Base-by-base conservation (phyloP, 2,888 invertebrate species). In the Catonia carolina region DNA sequence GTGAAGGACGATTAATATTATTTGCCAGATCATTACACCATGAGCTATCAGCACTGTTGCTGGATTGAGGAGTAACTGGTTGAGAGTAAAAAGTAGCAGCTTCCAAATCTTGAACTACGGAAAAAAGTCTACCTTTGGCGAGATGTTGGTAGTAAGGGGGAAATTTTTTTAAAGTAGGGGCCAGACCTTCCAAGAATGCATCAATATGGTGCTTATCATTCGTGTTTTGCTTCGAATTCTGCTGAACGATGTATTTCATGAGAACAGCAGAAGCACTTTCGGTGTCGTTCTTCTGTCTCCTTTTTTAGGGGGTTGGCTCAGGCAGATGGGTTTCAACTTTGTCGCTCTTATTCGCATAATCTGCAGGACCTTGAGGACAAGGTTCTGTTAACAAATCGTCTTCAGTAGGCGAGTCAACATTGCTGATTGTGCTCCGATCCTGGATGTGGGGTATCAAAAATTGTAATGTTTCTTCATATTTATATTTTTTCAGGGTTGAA, bases 381-480 rank as follows among this genome's bases (percentile, higher is more conserved):
- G 22, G 20, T 20, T 20, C 18, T 12, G 18, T 14, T 22, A 41
- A 12, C n/a, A 22, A 22, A 17, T 41, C 18, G 10, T 20, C 22
- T 2, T 41, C 41, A 1, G 2, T 41, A 10, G 17, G 12, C 41
- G 41, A 41, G 17, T 41, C 41, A 5, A 41, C 2, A 2, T 41
- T 22, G 41, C 6, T 20, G n/a, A 12, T 14, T 2, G 41, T n/a
- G 2, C 20, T 41, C 17, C 41, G 6, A 20, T 41, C 22, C 41
- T 10, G 18, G 20, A 41, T 41, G 8, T 41, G 41, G 18, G 41
- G 41, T 6, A 41, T 4, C 2, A 41, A 22, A 17, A 41, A 41
- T 41, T 41, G 41, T 41, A 41, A 17, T 20, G 18, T 41, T 17
- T 41, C 41, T 41, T 41, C 41, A 14, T 41, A 41, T 41, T 41